A percentile compares a stretch with the other conserved stretches of the same genome.
These are phyloP conservation scores for Carduelis carduelis DNA, from an alignment of 2,797 vertebrate genomes.

Conservation along the genomic window DNA sequence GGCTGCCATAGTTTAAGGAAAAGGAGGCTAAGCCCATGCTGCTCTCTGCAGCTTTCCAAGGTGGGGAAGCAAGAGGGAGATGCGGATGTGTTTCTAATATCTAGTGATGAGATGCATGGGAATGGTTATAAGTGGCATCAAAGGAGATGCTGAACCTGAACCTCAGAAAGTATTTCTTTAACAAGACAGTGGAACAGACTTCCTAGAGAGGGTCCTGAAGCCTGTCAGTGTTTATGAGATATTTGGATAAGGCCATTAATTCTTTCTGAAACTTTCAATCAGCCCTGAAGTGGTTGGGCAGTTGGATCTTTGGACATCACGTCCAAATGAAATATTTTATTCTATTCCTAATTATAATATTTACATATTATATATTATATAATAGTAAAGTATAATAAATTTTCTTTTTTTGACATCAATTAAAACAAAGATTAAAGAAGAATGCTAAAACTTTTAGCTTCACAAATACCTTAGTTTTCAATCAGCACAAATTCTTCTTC, in stretches of 20 bases:
- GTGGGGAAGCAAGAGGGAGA: background rate
- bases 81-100: background rate
- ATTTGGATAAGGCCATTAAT: background rate
- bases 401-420: background rate
- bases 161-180: background rate
- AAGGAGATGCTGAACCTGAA: background rate
- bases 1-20: background rate
- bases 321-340: background rate
- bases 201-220: background rate
- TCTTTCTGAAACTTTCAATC: background rate
- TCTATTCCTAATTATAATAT: background rate
- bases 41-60: background rate
- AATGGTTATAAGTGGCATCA: background rate
- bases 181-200: background rate
- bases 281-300: background rate
- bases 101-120: accelerated
- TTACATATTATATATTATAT: background rate
- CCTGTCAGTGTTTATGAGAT: background rate
- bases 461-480: background rate
- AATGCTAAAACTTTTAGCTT: background rate
- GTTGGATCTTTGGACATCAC: background rate
- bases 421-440: background rate
- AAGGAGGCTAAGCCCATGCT: background rate
- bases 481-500: background rate
- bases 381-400: background rate